These are phyloP conservation scores for Gordius sp. DNA, from an alignment of 2,888 invertebrate genomes.

Conservation along the genomic window DNA sequence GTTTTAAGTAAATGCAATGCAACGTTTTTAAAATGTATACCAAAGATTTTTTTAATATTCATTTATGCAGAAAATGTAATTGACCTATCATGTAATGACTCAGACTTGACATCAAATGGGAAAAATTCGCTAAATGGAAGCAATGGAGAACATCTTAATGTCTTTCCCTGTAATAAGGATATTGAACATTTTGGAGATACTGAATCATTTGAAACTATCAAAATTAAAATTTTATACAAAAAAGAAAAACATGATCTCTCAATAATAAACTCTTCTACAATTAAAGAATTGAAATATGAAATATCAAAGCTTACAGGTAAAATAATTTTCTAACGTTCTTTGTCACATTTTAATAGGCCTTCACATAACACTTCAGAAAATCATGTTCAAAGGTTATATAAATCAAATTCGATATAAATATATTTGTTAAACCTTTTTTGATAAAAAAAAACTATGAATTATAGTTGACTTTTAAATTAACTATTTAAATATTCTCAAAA, in stretches of 20 bases:
- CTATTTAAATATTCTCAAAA: constrained; percentile 8
- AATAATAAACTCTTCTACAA: background rate
- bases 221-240: constrained; percentile 1
- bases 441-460: background rate
- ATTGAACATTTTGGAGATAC: background rate
- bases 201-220: background rate
- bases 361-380: constrained; percentile 7
- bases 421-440: background rate
- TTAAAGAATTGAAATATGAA: constrained; percentile 12
- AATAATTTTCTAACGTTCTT: background rate
- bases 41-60: too few relatives aligned
- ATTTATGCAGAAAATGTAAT: too few relatives aligned
- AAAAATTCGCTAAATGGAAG: too few relatives aligned
- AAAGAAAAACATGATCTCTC: constrained; percentile 12
- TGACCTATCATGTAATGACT: too few relatives aligned
- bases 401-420: constrained; percentile 3
- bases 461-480: background rate
- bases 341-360: background rate
- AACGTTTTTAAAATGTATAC: too few relatives aligned
- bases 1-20: too few relatives aligned
- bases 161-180: too few relatives aligned
- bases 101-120: too few relatives aligned
- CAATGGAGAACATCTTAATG: too few relatives aligned
- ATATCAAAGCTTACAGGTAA: background rate
- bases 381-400: constrained; percentile 10